These are phyloP conservation scores for Drosophila mercatorum DNA, from an alignment of 2,888 invertebrate genomes.

Conservation along the genomic window DNA sequence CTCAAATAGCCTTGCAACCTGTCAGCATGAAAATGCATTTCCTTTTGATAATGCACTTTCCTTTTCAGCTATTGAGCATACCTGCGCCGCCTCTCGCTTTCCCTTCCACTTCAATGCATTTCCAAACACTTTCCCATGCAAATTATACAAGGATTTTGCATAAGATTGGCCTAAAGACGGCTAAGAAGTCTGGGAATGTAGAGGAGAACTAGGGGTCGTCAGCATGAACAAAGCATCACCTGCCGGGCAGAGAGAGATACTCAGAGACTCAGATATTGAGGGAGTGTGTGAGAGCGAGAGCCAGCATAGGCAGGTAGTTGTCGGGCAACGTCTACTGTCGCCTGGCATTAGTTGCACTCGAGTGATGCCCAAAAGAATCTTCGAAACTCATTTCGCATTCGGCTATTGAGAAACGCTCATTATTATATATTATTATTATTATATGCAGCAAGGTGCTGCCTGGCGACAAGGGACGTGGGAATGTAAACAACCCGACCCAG, in stretches of 20 bases:
- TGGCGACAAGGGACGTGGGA: slow-evolving; percentile 65
- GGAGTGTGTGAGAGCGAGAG: background rate
- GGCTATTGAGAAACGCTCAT: slow-evolving; percentile 73
- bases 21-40: slow-evolving; percentile 54
- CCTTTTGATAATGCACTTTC: slow-evolving; percentile 55
- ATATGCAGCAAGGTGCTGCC: slow-evolving; percentile 68
- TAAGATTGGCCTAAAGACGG: slow-evolving; percentile 62
- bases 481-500: slow-evolving; percentile 73
- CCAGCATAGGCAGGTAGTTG: slow-evolving; percentile 4
- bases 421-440: slow-evolving; percentile 60
- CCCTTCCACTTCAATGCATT: slow-evolving; percentile 18
- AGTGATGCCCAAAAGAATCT: slow-evolving; percentile 38
- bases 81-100: background rate
- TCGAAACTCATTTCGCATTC: slow-evolving; percentile 80
- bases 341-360: slow-evolving; percentile 65
- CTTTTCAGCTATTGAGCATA: slow-evolving; percentile 18
- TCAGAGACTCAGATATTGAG: background rate
- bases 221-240: slow-evolving; percentile 48
- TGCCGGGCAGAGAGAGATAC: slow-evolving; percentile 34
- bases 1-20: slow-evolving; percentile 40
- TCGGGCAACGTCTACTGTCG: slow-evolving; percentile 61
- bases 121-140: slow-evolving; percentile 78
- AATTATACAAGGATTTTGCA: slow-evolving; percentile 75
- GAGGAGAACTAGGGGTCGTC: slow-evolving; percentile 7
- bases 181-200: slow-evolving; percentile 61